Conservation (phyloP, 2,797 vertebrate species). For the Myotis myotis region DNA sequence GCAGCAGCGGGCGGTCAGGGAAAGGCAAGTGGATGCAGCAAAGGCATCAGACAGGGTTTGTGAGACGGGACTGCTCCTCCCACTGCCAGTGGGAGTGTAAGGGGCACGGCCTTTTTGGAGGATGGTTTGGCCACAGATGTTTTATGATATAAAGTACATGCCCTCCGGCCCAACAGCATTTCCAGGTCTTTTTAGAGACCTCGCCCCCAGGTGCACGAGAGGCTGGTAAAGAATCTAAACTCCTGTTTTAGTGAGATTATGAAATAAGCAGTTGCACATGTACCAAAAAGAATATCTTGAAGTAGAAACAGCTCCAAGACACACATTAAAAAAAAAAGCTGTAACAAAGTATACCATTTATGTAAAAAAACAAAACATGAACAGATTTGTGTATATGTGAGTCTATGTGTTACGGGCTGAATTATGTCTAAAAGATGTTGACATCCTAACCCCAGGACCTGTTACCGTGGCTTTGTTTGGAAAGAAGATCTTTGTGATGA, state of each 20-base stretch:
- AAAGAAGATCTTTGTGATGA: not conserved
- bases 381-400: not conserved
- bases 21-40: not conserved
- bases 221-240: not conserved
- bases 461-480: not conserved
- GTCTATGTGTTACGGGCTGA: not conserved
- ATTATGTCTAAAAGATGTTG: not conserved
- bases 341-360: not conserved
- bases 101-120: not conserved
- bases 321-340: not conserved
- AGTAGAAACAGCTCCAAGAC: not conserved
- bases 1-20: not conserved
- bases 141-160: not conserved
- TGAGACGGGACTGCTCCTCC: not conserved
- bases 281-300: not conserved
- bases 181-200: not conserved
- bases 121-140: not conserved
- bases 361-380: not conserved
- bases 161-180: not conserved
- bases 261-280: not conserved
- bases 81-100: not conserved
- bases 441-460: not conserved
- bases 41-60: not conserved
- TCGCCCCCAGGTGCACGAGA: not conserved
- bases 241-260: not conserved